Evolutionary conservation across 2,888 invertebrate genomes (phyloP).

Genomic region (Dicycla oo): DNA sequence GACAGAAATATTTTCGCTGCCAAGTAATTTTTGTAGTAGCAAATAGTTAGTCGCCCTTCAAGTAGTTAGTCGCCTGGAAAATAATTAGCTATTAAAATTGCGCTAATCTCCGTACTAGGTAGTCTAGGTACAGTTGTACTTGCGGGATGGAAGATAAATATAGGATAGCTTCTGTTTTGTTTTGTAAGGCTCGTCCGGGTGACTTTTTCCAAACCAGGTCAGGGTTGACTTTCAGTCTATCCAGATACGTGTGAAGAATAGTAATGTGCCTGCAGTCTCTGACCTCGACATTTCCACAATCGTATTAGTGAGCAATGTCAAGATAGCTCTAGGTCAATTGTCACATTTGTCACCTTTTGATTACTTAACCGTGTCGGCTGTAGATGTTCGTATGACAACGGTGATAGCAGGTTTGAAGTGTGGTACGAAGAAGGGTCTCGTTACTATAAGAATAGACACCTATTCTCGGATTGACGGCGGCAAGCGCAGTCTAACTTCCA

Average conservation of each 20-base stretch:
- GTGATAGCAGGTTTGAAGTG: neutral
- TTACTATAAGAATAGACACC: too few species aligned
- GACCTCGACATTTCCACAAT: neutral
- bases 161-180: neutral
- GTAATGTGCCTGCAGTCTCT: slow-evolving; percentile 7
- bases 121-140: neutral
- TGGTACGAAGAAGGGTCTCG: too few species aligned
- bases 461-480: neutral
- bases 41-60: too few species aligned
- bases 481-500: neutral
- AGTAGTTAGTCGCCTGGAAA: too few species aligned
- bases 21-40: too few species aligned
- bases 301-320: neutral
- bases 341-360: neutral
- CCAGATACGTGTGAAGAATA: slow-evolving; percentile 18
- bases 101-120: slow-evolving; percentile 15
- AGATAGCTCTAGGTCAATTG: neutral
- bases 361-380: neutral
- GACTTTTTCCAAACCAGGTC: neutral
- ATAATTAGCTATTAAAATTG: slow-evolving; percentile 30
- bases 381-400: neutral
- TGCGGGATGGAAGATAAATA: slow-evolving; percentile 28
- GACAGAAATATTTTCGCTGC: too few species aligned
- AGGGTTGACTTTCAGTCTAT: slow-evolving; percentile 1
- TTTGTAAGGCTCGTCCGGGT: neutral